Conservation (phyloP, 2,888 invertebrate genomes). For the Maniola hyperantus region DNA sequence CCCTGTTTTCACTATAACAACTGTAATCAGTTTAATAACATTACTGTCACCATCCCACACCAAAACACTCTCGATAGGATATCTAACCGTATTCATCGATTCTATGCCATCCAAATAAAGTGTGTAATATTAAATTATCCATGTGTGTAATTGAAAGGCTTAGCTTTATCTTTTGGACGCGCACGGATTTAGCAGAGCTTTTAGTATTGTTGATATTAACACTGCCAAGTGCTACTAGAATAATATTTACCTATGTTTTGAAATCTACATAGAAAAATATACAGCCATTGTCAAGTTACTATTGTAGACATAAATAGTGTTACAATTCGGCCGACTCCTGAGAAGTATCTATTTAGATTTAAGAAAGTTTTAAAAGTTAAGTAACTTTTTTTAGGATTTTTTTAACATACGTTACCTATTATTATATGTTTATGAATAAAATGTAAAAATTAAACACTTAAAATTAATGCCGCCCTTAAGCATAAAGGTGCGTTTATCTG, state of each 20-base stretch:
- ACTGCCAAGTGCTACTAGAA: constrained; percentile 21
- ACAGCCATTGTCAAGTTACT: not conserved
- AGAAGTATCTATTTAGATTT: too few relatives aligned
- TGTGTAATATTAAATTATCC: constrained; percentile 3
- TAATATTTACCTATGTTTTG: too few relatives aligned
- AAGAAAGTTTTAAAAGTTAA: too few relatives aligned
- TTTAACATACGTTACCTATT: too few relatives aligned
- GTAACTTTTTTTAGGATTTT: too few relatives aligned
- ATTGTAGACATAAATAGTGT: too few relatives aligned
- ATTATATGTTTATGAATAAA: too few relatives aligned
- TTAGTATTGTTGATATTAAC: constrained; percentile 52
- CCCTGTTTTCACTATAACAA: constrained; percentile 43
- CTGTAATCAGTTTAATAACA: constrained; percentile 53
- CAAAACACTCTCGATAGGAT: constrained; percentile 55
- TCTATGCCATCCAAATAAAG: constrained; percentile 42
- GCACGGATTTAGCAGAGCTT: constrained; percentile 48
- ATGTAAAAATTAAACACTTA: too few relatives aligned
- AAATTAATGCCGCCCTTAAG: too few relatives aligned
- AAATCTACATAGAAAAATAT: not conserved
- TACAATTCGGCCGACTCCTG: too few relatives aligned
- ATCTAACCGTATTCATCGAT: constrained; percentile 59
- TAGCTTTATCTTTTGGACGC: constrained; percentile 48
- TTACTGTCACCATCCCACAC: constrained; percentile 55
- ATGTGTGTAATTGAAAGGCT: constrained; percentile 32
- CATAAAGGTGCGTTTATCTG: too few relatives aligned